phyloP scores from a whole-genome alignment of 2,797 vertebrate species.

The Acrossocheilus wenchowensis region DNA sequence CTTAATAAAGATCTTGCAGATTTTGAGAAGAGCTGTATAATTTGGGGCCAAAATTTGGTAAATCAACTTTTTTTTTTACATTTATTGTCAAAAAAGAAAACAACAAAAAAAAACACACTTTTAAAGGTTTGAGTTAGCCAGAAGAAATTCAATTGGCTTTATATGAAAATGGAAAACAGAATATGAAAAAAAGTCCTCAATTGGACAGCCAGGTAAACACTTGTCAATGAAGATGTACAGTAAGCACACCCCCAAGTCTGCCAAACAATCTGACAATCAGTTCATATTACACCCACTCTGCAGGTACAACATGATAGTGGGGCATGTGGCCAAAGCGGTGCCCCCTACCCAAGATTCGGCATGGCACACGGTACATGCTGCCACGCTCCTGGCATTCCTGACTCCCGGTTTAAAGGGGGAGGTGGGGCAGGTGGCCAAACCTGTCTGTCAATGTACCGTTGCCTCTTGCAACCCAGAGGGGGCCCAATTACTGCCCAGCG shows the following conservation, averaged over 20 bases:
- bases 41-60: neutral
- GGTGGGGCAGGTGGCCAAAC: conserved; percentile 84
- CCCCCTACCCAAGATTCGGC: conserved; percentile 32
- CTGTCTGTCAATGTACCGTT: conserved; percentile 78
- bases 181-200: conserved; percentile 3
- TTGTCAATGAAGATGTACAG: conserved; percentile 50
- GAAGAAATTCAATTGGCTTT: neutral
- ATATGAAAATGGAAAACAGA: neutral
- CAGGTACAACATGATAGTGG: conserved; percentile 34
- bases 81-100: too few relatives aligned
- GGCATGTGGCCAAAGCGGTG: conserved; percentile 48
- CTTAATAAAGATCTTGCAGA: neutral
- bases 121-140: neutral
- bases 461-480: conserved; percentile 77
- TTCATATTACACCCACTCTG: conserved; percentile 31
- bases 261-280: conserved; percentile 29
- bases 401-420: conserved; percentile 69
- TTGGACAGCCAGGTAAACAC: neutral
- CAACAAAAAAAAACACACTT: neutral
- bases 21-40: neutral
- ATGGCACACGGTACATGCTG: conserved; percentile 48
- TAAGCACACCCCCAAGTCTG: conserved; percentile 2
- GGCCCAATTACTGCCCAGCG: conserved; percentile 84
- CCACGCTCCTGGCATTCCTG: conserved; percentile 60
- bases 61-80: neutral